Base-by-base conservation (phyloP, 2,113 vertebrate species). In the Eubucco bourcierii region DNA sequence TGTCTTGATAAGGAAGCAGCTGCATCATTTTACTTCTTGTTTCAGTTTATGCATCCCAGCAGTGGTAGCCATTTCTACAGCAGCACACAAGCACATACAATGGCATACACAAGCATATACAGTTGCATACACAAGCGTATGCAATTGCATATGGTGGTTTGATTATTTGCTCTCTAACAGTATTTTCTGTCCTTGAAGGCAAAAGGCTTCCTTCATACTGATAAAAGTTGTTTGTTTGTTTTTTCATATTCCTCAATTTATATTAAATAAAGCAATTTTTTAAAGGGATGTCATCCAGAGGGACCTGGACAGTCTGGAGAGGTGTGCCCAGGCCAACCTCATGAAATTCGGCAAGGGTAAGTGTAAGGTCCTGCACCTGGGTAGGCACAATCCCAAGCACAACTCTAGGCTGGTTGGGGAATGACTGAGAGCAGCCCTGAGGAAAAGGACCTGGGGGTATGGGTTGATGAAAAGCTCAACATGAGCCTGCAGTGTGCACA, bases 1-100 rank as follows among this genome's bases (percentile, higher is more conserved):
- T 93, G 44, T 68, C 88, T 78, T 53, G 34, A 50, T 91, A 64
- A 90, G 92, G 92, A 82, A 76, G 44, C 70, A 92, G 85, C 90
- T 96, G 93, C 80, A 91, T 93, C 96, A 94, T 84, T 61, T 86
- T 33, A 83, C 68, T 90, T 97, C 77, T 90, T 97, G 80, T 56
- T 58, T 93, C 33, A 87, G 73, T 92, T 96, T 71, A 47, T 55
- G 37, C 90, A 72, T 90, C 34, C 60, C 37, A 81, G 23, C 21
- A 19, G 41, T 25, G 39, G 33, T 4, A 77, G 77, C 66, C 76
- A 63, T 78, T 95, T 34, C 37, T 88, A 33, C 27, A 92, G 90
- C 34, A 81, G 28, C 24, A 44, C 7, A 9, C 60, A 15, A 56
- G 61, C 92, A 59, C 65, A 76, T 83, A 44, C 21, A 80, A 78